Evolutionary conservation across 1,140 invertebrate genomes (phyloP), one percentile per base, ranked within the genome.

Genomic region (Meloidogyne exigua): DNA sequence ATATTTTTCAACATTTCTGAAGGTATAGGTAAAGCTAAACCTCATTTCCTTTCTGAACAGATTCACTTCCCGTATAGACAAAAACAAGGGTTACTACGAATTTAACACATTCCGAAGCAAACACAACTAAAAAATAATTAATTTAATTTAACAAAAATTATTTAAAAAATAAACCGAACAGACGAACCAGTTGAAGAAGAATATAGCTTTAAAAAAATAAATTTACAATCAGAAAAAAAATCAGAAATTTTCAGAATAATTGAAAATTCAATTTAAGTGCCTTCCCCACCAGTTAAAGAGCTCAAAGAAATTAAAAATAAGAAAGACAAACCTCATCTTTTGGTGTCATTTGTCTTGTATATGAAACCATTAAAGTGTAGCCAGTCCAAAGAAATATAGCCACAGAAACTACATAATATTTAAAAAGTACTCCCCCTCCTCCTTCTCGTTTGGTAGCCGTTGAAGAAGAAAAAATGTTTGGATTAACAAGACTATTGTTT

Each of bases 101-200:
- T 71, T 87, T 88, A 15, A 77, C 42, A 21, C 77, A 42, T 75
- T 87, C 85, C 3, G 86, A 77, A 18, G 84, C 72, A n/a, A 87
- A 80, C 4, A 87, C 86, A 10, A 87, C 85, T 32, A 1, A 23
- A 65, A 36, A 49, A 72, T 26, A 18, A 57, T 23, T n/a, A 69
- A 15, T 69, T 57, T n/a, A n/a, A n/a, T 5, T 2, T 7, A 57
- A 57, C n/a, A n/a, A n/a, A 57, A n/a, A n/a, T n/a, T n/a, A 15
- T 9, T n/a, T n/a, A 57, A 57, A 42, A 44, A n/a, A 21, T 36
- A 23, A 32, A 49, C 28, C 21, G 49, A 64, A 64, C 7, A 65
- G 13, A 73, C 72, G 32, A 23, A 73, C 72, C 72, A 26, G 72
- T 73, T 36, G 72, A 73, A n/a, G 72, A 73, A 23, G 72, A 73